Base-by-base conservation (phyloP, 2,888 invertebrate species). In the Drosophila meridionalis region DNA sequence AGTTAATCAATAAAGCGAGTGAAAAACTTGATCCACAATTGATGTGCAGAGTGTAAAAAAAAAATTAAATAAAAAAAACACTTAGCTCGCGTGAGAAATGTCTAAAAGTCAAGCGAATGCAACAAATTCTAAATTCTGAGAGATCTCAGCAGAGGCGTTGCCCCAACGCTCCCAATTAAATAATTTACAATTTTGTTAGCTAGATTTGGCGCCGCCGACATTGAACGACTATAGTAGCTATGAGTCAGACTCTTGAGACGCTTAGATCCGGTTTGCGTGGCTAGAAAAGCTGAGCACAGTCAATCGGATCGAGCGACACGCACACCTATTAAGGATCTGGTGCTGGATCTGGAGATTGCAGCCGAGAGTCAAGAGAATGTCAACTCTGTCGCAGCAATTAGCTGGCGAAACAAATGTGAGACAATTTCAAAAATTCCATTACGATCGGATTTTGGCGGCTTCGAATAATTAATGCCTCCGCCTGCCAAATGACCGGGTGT, bases 171-270 rank as follows among this genome's bases (percentile, higher is more conserved):
- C 82, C 79, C 80, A 83, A 89, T 89, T 84, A 84, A 87, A 84
- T 76, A 89, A 89, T 87, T 84, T 87, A 82, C 84, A 84, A 84
- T 84, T 73, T 82, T 50, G 50, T 78, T 82, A 72, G 48, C 82
- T 87, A 89, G 85, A 84, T 84, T 84, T 79, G 84, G 89, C 89
- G 84, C 89, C 84, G 84, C 84, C 84, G 87, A 80, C 84, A 88
- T 83, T 88, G 89, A 80, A 72, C 60, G 32, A 20, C 47, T 28
- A 12, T 28, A 40, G 12, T 59, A 63, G 66, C 30, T 40, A 70
- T 81, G 88, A 82, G 53, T 83, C 83, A 83, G 69, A 42, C 87
- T 76, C 78, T 72, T 57, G 71, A 66, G 83, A 79, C 62, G 2
- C 48, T 82, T 74, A 76, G 87, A 91, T 90, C 89, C 82, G 87